Evolutionary conservation across 1,140 invertebrate genomes (phyloP).

Genomic region (Diuraphis noxia): DNA sequence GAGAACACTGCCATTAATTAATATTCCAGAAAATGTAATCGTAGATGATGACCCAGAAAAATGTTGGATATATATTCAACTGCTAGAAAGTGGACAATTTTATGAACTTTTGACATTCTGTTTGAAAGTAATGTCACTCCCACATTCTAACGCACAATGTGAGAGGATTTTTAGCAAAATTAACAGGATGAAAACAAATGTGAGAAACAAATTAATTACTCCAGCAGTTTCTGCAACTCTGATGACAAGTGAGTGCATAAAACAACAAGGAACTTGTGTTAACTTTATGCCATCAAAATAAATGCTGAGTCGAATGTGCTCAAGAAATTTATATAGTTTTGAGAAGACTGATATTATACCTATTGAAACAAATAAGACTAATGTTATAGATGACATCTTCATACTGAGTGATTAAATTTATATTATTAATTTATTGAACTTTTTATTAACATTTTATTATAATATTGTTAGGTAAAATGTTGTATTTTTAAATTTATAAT

Average conservation of each 20-base stretch:
- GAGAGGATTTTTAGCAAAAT: background rate
- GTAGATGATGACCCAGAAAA: background rate
- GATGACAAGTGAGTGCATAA: background rate
- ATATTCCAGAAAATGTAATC: background rate
- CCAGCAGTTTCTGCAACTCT: background rate
- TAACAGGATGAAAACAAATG: background rate
- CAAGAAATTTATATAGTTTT: conserved; percentile 1
- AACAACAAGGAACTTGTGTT: background rate
- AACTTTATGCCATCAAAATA: background rate
- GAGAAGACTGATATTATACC: background rate
- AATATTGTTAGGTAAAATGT: too few species aligned
- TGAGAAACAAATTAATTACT: background rate
- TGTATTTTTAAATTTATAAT: too few species aligned
- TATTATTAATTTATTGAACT: background rate
- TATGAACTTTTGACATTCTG: background rate
- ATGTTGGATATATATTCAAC: background rate
- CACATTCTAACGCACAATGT: background rate
- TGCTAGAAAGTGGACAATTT: background rate
- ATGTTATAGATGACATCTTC: background rate
- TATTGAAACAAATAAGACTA: too few species aligned
- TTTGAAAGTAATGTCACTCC: background rate
- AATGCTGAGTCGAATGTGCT: background rate
- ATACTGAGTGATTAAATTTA: background rate
- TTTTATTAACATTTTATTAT: too few species aligned
- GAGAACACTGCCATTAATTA: background rate